Evolutionary conservation across 2,888 invertebrate genomes (phyloP).

Genomic region (Nudaria mundana): DNA sequence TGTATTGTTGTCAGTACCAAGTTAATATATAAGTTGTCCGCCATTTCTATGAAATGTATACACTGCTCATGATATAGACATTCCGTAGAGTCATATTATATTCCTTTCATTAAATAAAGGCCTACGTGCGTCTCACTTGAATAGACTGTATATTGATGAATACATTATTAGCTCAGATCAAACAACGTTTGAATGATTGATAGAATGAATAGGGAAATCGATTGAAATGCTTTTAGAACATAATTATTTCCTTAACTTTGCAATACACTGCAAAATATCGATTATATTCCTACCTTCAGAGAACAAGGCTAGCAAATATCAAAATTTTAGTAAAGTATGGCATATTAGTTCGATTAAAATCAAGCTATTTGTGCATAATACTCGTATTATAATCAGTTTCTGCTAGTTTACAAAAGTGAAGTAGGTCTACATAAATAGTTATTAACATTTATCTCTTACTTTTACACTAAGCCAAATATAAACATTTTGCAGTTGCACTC

Average conservation of each 20-base stretch:
- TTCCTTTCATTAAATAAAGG: slow-evolving; percentile 1
- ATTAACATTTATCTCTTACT: too few species aligned
- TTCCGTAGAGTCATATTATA: slow-evolving; percentile 12
- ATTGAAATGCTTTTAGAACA: background rate
- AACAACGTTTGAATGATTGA: background rate
- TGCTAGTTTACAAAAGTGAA: too few species aligned
- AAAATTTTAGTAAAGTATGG: too few species aligned
- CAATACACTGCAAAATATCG: too few species aligned
- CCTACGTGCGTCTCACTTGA: background rate
- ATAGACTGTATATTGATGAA: background rate
- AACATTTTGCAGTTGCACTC: slow-evolving; percentile 30
- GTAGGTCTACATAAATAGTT: too few species aligned
- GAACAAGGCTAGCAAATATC: too few species aligned
- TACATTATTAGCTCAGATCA: background rate
- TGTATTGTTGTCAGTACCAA: slow-evolving; percentile 48
- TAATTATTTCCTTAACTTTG: too few species aligned
- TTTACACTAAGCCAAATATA: slow-evolving; percentile 3
- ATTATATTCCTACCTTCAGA: too few species aligned
- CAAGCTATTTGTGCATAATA: too few species aligned
- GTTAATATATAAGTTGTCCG: slow-evolving; percentile 44
- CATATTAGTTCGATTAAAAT: too few species aligned
- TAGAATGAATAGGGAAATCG: background rate
- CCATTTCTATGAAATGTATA: slow-evolving; percentile 38
- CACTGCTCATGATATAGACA: slow-evolving; percentile 35
- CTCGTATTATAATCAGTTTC: too few species aligned